Conservation (phyloP, 2,888 invertebrate genomes). For the Perithous albicinctus region DNA sequence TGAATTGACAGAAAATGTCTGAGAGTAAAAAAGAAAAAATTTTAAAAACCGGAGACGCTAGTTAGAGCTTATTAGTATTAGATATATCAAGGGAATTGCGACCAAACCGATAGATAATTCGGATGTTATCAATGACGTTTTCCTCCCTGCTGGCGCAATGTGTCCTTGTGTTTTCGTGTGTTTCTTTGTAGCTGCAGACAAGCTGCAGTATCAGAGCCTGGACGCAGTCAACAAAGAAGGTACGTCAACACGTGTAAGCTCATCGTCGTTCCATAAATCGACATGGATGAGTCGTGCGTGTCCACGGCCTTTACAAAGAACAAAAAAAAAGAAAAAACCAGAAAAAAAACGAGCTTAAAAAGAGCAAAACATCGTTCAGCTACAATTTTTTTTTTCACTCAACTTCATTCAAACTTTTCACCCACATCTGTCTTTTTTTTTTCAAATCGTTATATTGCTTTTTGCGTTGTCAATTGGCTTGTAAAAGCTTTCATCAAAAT, state of each 20-base stretch:
- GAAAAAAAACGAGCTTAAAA: slow-evolving; percentile 25
- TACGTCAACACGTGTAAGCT: slow-evolving; percentile 83
- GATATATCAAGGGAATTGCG: slow-evolving; percentile 20
- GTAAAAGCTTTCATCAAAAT: neutral
- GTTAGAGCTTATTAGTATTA: neutral
- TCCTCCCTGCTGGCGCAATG: slow-evolving; percentile 63
- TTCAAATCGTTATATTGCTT: neutral
- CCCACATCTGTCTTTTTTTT: neutral
- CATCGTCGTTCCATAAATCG: slow-evolving; percentile 30
- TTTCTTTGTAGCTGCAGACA: slow-evolving; percentile 86
- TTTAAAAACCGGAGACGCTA: neutral
- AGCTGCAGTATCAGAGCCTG: slow-evolving; percentile 88
- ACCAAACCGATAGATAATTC: slow-evolving; percentile 6
- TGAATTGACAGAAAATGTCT: too few relatives aligned
- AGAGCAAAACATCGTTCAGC: slow-evolving; percentile 26
- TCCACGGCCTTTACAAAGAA: slow-evolving; percentile 8
- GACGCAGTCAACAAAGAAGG: slow-evolving; percentile 89
- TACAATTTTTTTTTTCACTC: neutral
- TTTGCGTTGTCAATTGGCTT: slow-evolving; percentile 16
- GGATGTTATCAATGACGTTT: slow-evolving; percentile 3
- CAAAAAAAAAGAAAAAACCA: too few relatives aligned
- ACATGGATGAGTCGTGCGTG: slow-evolving; percentile 6
- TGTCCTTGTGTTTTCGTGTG: slow-evolving; percentile 78
- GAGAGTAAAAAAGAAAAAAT: too few relatives aligned
- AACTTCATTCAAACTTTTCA: neutral